A percentile compares a stretch with the other conserved stretches of the same genome.
phyloP scores from a whole-genome alignment of 2,113 vertebrate genomes.

The Entomyzon cyanotis region DNA sequence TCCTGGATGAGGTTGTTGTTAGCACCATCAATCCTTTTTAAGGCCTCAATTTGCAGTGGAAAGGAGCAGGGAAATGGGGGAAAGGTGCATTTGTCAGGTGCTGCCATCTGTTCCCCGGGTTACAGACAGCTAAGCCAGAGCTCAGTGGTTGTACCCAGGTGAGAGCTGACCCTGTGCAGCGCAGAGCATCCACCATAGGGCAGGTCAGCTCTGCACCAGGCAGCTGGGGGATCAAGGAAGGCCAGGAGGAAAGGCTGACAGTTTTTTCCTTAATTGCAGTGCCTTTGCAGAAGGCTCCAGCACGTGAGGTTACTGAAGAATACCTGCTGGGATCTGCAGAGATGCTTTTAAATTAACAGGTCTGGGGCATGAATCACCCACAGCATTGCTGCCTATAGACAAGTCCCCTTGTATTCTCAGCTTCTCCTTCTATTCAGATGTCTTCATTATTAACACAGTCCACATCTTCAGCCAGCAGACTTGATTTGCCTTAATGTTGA shows the following conservation, averaged over 20 bases:
- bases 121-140: neutral
- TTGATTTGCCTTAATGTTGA: neutral
- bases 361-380: neutral
- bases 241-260: neutral
- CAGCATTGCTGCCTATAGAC: neutral
- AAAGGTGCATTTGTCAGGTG: neutral
- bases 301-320: accelerated
- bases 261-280: neutral
- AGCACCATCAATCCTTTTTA: constrained; percentile 52
- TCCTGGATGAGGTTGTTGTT: constrained; percentile 24
- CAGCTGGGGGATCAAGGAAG: neutral
- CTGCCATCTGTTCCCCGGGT: neutral
- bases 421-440: neutral
- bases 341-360: neutral
- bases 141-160: neutral
- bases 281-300: neutral
- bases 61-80: neutral
- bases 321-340: neutral
- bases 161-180: neutral
- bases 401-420: neutral
- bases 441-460: neutral
- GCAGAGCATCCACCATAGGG: neutral
- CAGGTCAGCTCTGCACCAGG: neutral
- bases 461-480: neutral
- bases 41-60: constrained; percentile 7